These are phyloP conservation scores for Prorops nasuta DNA, from an alignment of 1,140 invertebrate species.

Conservation along the genomic window DNA sequence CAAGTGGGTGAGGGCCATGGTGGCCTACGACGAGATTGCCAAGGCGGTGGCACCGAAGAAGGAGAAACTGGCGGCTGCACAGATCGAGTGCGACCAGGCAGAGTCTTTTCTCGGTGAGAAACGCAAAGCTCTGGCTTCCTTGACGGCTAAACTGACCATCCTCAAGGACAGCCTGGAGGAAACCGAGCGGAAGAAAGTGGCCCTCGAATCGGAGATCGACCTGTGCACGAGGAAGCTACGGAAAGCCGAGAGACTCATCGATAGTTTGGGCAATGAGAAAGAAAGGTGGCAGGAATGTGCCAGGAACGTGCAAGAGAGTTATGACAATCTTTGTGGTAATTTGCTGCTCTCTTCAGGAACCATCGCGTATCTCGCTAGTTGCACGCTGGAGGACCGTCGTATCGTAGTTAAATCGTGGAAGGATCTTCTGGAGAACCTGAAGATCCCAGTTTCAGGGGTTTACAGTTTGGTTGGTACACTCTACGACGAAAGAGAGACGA, in stretches of 20 bases:
- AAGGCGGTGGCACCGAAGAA: conserved; percentile 68
- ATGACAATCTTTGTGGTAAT: conserved; percentile 66
- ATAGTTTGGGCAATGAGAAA: conserved; percentile 70
- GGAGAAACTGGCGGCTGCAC: conserved; percentile 61
- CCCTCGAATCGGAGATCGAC: conserved; percentile 51
- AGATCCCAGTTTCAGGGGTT: conserved; percentile 61
- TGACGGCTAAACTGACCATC: conserved; percentile 62
- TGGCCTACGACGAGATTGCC: conserved; percentile 69
- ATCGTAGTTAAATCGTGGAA: conserved; percentile 58
- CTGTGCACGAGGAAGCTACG: conserved; percentile 67
- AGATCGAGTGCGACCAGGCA: conserved; percentile 61
- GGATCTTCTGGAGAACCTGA: conserved; percentile 45
- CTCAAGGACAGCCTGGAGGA: conserved; percentile 58
- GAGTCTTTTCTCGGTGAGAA: conserved; percentile 65
- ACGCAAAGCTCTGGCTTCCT: conserved; percentile 55
- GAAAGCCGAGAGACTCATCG: conserved; percentile 66
- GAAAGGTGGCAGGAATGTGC: conserved; percentile 64
- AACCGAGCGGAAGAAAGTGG: conserved; percentile 57
- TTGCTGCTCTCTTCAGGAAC: conserved; percentile 65
- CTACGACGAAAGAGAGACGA: conserved; percentile 60
- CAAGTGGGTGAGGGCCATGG: conserved; percentile 74
- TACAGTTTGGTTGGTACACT: conserved; percentile 62
- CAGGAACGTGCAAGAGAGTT: conserved; percentile 57
- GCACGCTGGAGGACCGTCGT: conserved; percentile 57
- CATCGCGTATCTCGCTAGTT: conserved; percentile 66